These are phyloP conservation scores for Hirtodrosophila alboralis DNA, from an alignment of 2,888 invertebrate genomes.

Conservation along the genomic window DNA sequence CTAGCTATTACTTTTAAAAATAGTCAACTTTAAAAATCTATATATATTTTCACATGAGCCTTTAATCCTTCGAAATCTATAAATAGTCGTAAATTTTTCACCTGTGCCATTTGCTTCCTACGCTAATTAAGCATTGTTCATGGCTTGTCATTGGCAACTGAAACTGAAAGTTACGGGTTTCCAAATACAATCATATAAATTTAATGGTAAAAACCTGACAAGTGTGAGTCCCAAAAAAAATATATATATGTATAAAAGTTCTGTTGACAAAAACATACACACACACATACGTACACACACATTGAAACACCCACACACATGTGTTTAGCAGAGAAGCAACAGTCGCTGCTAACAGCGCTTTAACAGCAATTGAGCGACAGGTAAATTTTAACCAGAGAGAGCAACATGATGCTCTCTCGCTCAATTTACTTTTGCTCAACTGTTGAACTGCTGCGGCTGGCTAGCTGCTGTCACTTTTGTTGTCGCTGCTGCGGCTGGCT, in stretches of 20 bases:
- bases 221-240: constrained; percentile 41
- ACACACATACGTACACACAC: constrained; percentile 12
- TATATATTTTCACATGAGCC: too few relatives aligned
- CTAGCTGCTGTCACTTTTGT: background rate
- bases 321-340: constrained; percentile 57
- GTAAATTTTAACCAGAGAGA: constrained; percentile 3
- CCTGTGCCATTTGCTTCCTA: constrained; percentile 2
- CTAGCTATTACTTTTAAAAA: too few relatives aligned
- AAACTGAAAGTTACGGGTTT: constrained; percentile 45
- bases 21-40: too few relatives aligned
- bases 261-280: constrained; percentile 46
- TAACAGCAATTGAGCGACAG: constrained; percentile 37
- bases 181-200: constrained; percentile 60
- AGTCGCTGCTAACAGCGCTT: constrained; percentile 34
- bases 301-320: background rate
- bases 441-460: constrained; percentile 56
- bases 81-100: too few relatives aligned
- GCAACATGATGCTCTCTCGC: constrained; percentile 34
- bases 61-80: too few relatives aligned
- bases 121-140: constrained; percentile 62
- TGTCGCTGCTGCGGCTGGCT: too few relatives aligned
- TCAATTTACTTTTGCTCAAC: constrained; percentile 36
- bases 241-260: too few relatives aligned
- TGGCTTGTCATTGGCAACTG: constrained; percentile 59
- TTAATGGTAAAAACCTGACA: constrained; percentile 58